Evolutionary conservation across 2,888 invertebrate species (phyloP).

Genomic region (Plebejus melissa): DNA sequence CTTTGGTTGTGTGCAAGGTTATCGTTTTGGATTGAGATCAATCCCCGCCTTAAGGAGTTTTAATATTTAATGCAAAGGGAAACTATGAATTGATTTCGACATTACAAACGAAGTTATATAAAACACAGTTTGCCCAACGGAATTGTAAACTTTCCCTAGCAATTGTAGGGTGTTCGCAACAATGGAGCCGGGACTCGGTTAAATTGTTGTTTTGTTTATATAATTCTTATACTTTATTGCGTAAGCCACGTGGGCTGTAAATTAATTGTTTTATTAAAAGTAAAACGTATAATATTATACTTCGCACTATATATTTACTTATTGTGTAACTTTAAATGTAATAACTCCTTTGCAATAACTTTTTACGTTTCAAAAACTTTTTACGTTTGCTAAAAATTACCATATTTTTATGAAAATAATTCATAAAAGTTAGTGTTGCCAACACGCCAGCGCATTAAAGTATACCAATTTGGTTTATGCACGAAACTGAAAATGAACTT

Average conservation of each 20-base stretch:
- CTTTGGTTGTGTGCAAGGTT: too few species aligned
- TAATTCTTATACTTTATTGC: not conserved
- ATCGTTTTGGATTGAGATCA: too few species aligned
- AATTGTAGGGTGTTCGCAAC: not conserved
- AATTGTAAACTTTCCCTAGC: slow-evolving; percentile 1
- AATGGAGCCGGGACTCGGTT: slow-evolving; percentile 2
- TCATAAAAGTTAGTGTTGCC: slow-evolving; percentile 9
- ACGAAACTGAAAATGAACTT: slow-evolving; percentile 35
- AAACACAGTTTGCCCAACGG: not conserved
- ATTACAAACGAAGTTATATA: slow-evolving; percentile 27
- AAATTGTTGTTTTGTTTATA: not conserved
- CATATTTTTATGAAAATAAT: slow-evolving; percentile 11
- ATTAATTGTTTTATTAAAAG: not conserved
- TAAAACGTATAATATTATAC: not conserved
- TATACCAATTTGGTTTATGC: slow-evolving; percentile 23
- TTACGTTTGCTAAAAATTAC: not conserved
- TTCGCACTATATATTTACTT: not conserved
- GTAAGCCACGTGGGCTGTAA: not conserved
- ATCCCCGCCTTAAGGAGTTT: slow-evolving; percentile 33
- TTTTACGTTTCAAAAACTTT: not conserved
- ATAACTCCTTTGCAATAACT: too few species aligned
- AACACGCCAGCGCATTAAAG: slow-evolving; percentile 34
- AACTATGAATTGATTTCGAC: slow-evolving; percentile 36
- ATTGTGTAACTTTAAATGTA: not conserved
- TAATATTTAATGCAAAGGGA: slow-evolving; percentile 36